Conservation (phyloP, 1,140 invertebrate species). For the Bradysia coprophila region DNA sequence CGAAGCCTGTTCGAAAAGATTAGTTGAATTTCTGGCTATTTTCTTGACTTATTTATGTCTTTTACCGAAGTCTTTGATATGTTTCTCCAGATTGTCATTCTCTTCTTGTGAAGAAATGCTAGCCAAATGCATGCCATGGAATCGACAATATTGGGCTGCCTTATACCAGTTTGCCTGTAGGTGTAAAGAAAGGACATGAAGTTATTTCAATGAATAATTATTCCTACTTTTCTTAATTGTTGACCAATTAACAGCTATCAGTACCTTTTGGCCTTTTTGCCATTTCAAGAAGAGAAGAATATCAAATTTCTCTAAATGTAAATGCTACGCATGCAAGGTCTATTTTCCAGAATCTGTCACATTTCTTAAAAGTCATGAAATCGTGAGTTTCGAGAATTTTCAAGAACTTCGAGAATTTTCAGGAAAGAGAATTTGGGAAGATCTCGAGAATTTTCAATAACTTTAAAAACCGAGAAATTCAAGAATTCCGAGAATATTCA, state of each 20-base stretch:
- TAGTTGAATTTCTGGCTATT: not conserved
- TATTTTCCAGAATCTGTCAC: no score
- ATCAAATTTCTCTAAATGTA: slow-evolving; percentile 8
- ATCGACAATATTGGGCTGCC: slow-evolving; percentile 75
- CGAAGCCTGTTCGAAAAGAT: slow-evolving; percentile 40
- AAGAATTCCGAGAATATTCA: no score
- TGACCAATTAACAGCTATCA: not conserved
- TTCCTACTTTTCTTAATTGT: no score
- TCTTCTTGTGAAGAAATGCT: slow-evolving; percentile 76
- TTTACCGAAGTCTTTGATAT: slow-evolving; percentile 61
- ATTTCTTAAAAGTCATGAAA: no score
- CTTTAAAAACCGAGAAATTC: no score
- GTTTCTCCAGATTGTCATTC: slow-evolving; percentile 68
- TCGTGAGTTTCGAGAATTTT: no score
- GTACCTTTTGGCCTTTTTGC: not conserved
- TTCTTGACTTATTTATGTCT: not conserved
- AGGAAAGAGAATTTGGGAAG: no score
- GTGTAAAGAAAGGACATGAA: no score
- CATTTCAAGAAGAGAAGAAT: not conserved
- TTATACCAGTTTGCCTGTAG: slow-evolving; percentile 82
- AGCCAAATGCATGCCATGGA: slow-evolving; percentile 80
- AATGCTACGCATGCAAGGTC: no score
- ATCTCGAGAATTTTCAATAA: no score
- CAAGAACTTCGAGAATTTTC: no score
- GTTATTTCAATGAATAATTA: no score